Evolutionary conservation across 2,888 invertebrate genomes (phyloP).

Genomic region (Spatulosminthurus flaviceps): DNA sequence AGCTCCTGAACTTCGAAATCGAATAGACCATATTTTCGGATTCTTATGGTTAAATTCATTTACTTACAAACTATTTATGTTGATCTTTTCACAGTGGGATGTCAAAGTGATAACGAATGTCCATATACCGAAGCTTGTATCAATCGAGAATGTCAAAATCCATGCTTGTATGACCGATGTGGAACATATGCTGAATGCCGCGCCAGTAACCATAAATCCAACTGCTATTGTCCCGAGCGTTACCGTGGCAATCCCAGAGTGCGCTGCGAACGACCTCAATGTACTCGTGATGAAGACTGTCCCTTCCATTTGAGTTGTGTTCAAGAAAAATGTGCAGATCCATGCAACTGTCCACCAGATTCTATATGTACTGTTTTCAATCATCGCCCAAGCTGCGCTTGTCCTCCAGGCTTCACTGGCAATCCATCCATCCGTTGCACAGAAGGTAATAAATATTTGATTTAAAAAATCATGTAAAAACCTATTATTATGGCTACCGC

Average conservation of each 20-base stretch:
- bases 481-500: no score
- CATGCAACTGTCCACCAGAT: constrained; percentile 82
- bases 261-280: constrained; percentile 81
- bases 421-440: constrained; percentile 68
- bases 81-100: constrained; percentile 78
- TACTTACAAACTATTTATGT: neutral
- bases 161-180: constrained; percentile 82
- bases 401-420: constrained; percentile 72
- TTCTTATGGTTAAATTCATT: neutral
- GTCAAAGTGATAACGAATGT: constrained; percentile 85
- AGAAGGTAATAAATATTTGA: no score
- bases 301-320: constrained; percentile 81
- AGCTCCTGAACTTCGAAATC: no score
- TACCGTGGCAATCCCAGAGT: constrained; percentile 82
- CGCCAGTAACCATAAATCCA: constrained; percentile 78
- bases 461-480: no score
- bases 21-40: no score
- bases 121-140: constrained; percentile 83
- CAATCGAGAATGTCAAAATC: constrained; percentile 81
- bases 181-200: constrained; percentile 81
- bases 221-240: constrained; percentile 80
- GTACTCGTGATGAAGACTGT: constrained; percentile 79
- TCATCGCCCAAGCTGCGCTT: constrained; percentile 81
- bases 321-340: constrained; percentile 81
- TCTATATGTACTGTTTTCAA: constrained; percentile 81